Base-by-base conservation (phyloP, 2,888 invertebrate genomes). In the Helicoverpa assulta region DNA sequence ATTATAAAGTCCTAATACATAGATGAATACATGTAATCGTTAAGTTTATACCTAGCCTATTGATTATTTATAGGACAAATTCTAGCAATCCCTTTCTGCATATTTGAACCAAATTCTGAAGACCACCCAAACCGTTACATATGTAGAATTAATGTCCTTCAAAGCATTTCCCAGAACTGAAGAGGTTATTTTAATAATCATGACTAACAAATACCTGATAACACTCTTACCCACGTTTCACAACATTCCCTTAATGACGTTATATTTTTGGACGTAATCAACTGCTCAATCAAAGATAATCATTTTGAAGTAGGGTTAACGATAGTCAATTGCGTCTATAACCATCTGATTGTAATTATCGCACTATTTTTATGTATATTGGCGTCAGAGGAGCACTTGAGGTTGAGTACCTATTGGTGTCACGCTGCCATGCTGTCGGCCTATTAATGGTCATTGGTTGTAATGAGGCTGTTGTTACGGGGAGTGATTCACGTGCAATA, bases 281-380 rank as follows among this genome's bases (percentile, higher is more conserved):
- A 59, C 64, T 64, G 60, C 57, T 70, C 26, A 60, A 60, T 57
- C 26, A 43, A 57, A 54, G 50, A 58, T 75, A 64, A 56, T 70
- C 21, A 53, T 33, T 47, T 19, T 62, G 47, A 56, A 69, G 54
- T 19, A 47, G 47, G 74, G 29, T 51, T 61, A 53, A 57, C 33
- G 63, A 60, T 50, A 33, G 37, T 18, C 56, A 56, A 50, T 53
- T 70, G 56, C 56, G 18, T 53, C 77, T 54, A 61, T 71, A 53
- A 71, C 51, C n/a, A 62, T 56, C 64, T 65, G 72, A 71, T 71
- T 52, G 14, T n/a, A 10, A 66, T 52, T 62, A 72, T 72, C 65
- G 40, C 58, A 52, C 47, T 37, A 61, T 66, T 75, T 77, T 77
- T 72, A 62, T 71, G 29, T 55, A 50, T 54, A 70, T 43, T 50